phyloP scores from a whole-genome alignment of 2,888 invertebrate species.

The Diarsia dahlii region DNA sequence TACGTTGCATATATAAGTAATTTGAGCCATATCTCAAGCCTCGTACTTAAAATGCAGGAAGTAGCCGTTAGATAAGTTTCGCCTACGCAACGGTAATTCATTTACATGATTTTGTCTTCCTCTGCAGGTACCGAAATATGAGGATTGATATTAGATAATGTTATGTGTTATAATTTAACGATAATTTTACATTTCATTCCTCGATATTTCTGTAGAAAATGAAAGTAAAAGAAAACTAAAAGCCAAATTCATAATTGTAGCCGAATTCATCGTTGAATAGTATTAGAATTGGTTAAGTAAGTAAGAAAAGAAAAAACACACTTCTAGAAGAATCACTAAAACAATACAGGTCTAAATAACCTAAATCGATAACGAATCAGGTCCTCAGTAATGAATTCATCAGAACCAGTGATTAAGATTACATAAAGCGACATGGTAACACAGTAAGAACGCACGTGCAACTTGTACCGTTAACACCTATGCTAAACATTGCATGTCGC shows the following conservation, averaged over 20 bases:
- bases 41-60: slow-evolving; percentile 55
- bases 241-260: background rate
- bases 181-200: too few species aligned
- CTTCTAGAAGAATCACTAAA: background rate
- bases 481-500: slow-evolving; percentile 61
- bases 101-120: slow-evolving; percentile 28
- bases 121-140: slow-evolving; percentile 30
- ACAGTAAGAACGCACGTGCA: slow-evolving; percentile 48
- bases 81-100: slow-evolving; percentile 49
- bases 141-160: slow-evolving; percentile 15
- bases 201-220: too few species aligned
- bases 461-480: slow-evolving; percentile 61
- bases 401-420: slow-evolving; percentile 34
- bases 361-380: slow-evolving; percentile 18
- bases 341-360: background rate
- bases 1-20: slow-evolving; percentile 24
- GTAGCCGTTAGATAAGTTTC: slow-evolving; percentile 60
- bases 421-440: slow-evolving; percentile 58
- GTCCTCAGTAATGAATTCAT: slow-evolving; percentile 19
- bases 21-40: slow-evolving; percentile 38
- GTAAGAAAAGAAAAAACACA: too few species aligned
- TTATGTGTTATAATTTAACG: background rate
- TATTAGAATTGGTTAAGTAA: too few species aligned
- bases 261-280: background rate
- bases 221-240: background rate